Base-by-base conservation (phyloP, 2,797 vertebrate genomes). In the Pseudocheirus occidentalis region DNA sequence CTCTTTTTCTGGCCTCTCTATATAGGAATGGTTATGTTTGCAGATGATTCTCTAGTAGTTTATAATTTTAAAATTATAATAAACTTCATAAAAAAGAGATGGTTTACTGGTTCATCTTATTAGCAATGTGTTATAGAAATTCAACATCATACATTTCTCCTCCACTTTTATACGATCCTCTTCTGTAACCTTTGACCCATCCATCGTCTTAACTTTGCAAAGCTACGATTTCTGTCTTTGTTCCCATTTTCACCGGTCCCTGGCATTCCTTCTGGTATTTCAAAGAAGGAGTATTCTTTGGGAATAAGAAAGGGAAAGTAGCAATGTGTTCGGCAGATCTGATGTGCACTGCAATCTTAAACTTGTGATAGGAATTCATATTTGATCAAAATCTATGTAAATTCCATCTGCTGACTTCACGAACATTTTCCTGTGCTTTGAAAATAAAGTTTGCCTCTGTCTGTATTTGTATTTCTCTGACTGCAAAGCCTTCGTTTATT, bases 311-410 rank as follows among this genome's bases (percentile, higher is more conserved):
- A 90, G 9, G 29, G 52, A 90, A 7, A 90, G 52, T 21, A 34
- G 53, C 53, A 90, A n/a, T 90, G 52, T 16, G 52, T 90, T 90
- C 54, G 90, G 90, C 50, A 90, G 90, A 87, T 90, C 54, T 66
- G 40, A 66, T 92, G 18, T 58, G 93, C 58, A 55, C 2, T 0
- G 3, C 58, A 59, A 56, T 81, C 96, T 96, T 93, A 54, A 92
- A 95, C 91, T 95, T 62, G 40, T 56, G 87, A 81, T 12, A 28
- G 66, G 31, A 96, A 53, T n/a, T 56, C 58, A 91, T 96, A 93
- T 98, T 98, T 98, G 95, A 97, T 96, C 96, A 97, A 96, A 93
- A 95, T 94, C 96, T 97, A 92, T 97, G 97, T 98, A 98, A 98
- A 98, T 97, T 97, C 94, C 96, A 97, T 57, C 93, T 92, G 95